phyloP scores from a whole-genome alignment of 2,113 vertebrate species.

The Clarias batrachus region DNA sequence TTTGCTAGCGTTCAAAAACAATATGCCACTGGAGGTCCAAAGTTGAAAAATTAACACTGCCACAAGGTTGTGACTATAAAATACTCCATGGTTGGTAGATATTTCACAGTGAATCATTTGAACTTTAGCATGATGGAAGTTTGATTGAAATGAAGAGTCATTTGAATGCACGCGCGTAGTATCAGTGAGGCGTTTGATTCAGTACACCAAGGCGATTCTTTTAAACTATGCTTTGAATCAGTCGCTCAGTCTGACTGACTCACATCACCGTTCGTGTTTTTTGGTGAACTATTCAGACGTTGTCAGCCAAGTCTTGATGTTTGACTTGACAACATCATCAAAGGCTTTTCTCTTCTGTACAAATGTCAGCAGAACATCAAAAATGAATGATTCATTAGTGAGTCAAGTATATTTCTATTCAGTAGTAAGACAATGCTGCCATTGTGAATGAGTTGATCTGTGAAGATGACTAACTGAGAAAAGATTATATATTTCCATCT shows the following conservation, averaged over 20 bases:
- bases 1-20: too few species aligned
- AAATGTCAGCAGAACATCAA: background rate
- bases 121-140: background rate
- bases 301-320: background rate
- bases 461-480: background rate
- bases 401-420: background rate
- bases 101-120: background rate
- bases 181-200: background rate
- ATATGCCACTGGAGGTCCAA: too few species aligned
- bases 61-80: too few species aligned
- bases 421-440: background rate
- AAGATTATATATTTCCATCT: background rate
- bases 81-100: background rate
- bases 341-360: background rate
- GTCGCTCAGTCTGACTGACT: background rate
- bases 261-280: background rate
- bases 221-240: background rate
- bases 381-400: background rate
- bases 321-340: background rate
- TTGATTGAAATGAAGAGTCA: background rate
- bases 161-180: background rate
- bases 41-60: too few species aligned
- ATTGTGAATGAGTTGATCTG: background rate
- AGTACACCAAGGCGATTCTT: background rate
- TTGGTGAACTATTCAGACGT: background rate